Evolutionary conservation across 1,140 invertebrate genomes (phyloP).

Genomic region (silkworm (Bombyx mori)): ASM3026992v2 NC_085124.1:8583501-8584000

Average conservation of each 20-base stretch:
- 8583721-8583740: constrained; percentile 35
- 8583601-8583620: too few relatives aligned
- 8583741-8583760: constrained; percentile 55
- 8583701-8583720: constrained; percentile 23
- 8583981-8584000: constrained; percentile 30
- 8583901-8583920: constrained; percentile 48
- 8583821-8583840: constrained; percentile 39
- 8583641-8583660: too few relatives aligned
- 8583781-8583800: constrained; percentile 58
- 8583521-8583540: too few relatives aligned
- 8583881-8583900: constrained; percentile 55
- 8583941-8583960: constrained; percentile 50
- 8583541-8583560: too few relatives aligned
- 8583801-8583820: constrained; percentile 59
- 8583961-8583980: constrained; percentile 38
- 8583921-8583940: constrained; percentile 54
- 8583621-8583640: too few relatives aligned
- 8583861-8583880: constrained; percentile 54
- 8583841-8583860: constrained; percentile 17
- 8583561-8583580: too few relatives aligned
- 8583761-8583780: constrained; percentile 54
- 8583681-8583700: constrained; percentile 15
- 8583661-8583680: not conserved
- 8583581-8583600: too few relatives aligned
- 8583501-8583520: too few relatives aligned